Percentiles rank a stretch among this genome's conserved stretches.
phyloP scores from a whole-genome alignment of 53 echinoderm and acorn worm species.

The Paelopatides confundens region DNA sequence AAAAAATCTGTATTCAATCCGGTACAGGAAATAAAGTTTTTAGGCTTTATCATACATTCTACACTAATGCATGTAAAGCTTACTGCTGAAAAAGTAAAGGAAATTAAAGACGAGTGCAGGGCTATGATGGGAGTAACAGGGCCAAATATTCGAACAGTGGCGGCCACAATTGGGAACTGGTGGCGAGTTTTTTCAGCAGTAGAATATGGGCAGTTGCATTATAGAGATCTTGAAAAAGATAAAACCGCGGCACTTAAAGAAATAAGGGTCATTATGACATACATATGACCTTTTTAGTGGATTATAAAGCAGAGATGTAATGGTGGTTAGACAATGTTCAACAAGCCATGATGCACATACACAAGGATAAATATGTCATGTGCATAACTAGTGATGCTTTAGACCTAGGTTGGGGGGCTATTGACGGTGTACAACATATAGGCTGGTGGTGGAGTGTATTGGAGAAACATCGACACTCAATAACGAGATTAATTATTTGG shows the following conservation, averaged over 20 bases:
- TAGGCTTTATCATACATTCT: neutral
- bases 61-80: neutral
- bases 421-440: too few species aligned
- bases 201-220: neutral
- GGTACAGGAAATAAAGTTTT: conserved; percentile 28
- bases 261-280: neutral
- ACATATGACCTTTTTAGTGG: neutral
- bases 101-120: too few species aligned
- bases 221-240: neutral
- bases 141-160: neutral
- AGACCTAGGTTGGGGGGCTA: neutral
- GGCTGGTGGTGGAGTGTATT: too few species aligned
- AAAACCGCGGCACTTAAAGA: neutral
- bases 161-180: neutral
- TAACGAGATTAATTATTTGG: too few species aligned
- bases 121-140: too few species aligned
- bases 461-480: too few species aligned
- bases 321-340: neutral
- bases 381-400: neutral
- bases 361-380: neutral
- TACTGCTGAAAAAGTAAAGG: neutral
- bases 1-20: conserved; percentile 52
- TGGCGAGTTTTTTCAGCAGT: neutral
- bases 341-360: neutral
- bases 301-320: neutral